phyloP scores from a whole-genome alignment of 2,888 invertebrate genomes.

The Cephus rjabovi region DNA sequence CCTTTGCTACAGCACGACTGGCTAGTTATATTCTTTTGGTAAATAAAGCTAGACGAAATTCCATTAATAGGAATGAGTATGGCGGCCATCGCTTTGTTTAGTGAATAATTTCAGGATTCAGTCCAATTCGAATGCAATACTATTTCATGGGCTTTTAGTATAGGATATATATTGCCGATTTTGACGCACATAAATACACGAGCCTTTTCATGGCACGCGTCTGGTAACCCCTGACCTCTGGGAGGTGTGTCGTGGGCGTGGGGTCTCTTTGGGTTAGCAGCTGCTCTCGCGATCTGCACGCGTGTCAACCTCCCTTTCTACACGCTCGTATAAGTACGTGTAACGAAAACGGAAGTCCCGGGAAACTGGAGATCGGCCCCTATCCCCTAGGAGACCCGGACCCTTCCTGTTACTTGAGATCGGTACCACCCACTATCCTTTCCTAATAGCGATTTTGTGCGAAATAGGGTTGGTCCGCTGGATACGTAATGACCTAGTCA shows the following conservation, averaged over 20 bases:
- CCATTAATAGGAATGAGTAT: neutral
- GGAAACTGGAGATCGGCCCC: conserved; percentile 24
- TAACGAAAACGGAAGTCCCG: conserved; percentile 16
- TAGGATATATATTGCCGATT: neutral
- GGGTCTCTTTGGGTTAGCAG: conserved; percentile 38
- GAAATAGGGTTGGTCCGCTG: conserved; percentile 42
- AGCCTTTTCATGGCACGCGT: neutral
- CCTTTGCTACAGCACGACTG: neutral
- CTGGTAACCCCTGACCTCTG: conserved; percentile 37
- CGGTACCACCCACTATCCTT: conserved; percentile 37
- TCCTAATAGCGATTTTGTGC: conserved; percentile 43
- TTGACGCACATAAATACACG: neutral
- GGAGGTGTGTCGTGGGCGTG: conserved; percentile 63
- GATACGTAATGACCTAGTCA: neutral
- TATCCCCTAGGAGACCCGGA: conserved; percentile 3
- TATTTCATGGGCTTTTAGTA: neutral
- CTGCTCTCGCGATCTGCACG: conserved; percentile 42
- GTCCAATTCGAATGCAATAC: neutral
- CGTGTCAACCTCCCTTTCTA: conserved; percentile 13
- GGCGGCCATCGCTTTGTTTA: neutral
- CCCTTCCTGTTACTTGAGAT: conserved; percentile 28
- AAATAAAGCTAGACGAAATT: neutral
- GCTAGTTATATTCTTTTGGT: neutral
- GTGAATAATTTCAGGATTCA: neutral
- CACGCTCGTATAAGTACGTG: neutral